Evolutionary conservation across 2,888 invertebrate genomes (phyloP).

Genomic region (Apamea anceps): DNA sequence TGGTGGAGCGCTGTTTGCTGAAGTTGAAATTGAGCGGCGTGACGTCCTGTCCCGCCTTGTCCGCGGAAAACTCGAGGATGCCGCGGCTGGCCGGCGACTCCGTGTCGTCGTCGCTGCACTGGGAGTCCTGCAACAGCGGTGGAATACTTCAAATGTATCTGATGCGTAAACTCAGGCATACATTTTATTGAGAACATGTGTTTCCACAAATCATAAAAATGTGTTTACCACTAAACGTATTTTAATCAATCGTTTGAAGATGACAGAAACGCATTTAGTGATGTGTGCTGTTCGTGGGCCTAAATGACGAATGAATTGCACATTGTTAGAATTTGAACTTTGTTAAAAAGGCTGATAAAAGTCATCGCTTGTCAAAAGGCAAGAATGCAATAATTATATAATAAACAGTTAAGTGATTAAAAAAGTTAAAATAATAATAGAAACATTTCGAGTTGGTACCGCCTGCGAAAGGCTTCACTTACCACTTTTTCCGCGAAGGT

Average conservation of each 20-base stretch:
- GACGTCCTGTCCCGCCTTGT: constrained; percentile 96
- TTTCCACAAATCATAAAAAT: not conserved
- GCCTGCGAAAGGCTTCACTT: constrained; percentile 27
- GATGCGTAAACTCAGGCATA: not conserved
- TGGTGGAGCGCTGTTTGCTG: constrained; percentile 92
- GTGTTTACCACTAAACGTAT: not conserved
- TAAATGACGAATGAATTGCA: not conserved
- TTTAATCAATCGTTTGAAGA: not conserved
- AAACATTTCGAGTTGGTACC: not conserved
- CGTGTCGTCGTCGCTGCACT: constrained; percentile 88
- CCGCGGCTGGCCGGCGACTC: constrained; percentile 91
- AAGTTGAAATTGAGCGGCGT: constrained; percentile 96
- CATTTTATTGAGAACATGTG: not conserved
- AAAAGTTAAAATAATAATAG: not conserved
- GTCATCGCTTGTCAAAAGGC: not conserved
- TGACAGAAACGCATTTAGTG: not conserved
- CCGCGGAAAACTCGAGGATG: constrained; percentile 95
- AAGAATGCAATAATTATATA: not conserved
- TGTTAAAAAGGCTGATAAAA: not conserved
- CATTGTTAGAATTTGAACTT: not conserved
- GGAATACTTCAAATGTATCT: not conserved
- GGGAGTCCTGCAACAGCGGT: constrained; percentile 82
- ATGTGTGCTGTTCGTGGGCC: not conserved
- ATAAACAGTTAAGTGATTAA: not conserved
- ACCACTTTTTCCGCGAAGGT: constrained; percentile 88